Conservation (phyloP, 2,797 vertebrate genomes). For the Manis pentadactyla region DNA sequence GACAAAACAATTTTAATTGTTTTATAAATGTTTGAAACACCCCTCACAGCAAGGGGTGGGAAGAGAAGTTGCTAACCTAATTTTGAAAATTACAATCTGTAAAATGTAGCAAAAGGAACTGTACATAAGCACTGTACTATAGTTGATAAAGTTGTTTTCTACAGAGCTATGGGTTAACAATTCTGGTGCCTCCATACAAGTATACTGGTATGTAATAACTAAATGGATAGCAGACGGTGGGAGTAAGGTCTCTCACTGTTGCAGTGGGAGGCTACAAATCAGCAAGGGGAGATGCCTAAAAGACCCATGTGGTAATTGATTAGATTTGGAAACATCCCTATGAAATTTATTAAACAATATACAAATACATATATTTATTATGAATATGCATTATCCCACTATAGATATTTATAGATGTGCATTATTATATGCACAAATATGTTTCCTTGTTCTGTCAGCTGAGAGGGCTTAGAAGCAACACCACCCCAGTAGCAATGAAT, state of each 20-base stretch:
- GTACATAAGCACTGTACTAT: not conserved
- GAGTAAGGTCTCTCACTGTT: not conserved
- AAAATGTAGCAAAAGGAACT: not conserved
- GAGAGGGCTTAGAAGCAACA: not conserved
- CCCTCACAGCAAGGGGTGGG: not conserved
- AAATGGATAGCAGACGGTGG: not conserved
- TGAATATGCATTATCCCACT: not conserved
- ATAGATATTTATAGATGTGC: not conserved
- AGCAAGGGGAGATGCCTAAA: not conserved
- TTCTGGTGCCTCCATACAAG: not conserved
- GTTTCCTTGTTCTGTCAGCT: not conserved
- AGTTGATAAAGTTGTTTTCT: not conserved
- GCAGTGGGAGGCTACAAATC: not conserved
- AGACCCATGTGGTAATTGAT: not conserved
- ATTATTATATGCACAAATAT: not conserved
- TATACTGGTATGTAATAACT: not conserved
- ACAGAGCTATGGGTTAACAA: not conserved
- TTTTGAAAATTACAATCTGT: not conserved
- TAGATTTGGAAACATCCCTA: not conserved
- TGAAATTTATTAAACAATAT: not conserved
- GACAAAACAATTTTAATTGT: not conserved
- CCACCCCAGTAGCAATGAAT: not conserved
- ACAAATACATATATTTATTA: not conserved
- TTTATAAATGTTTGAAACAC: not conserved
- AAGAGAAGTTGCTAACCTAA: not conserved